A percentile compares a stretch with the other conserved stretches of the same genome.
These are phyloP conservation scores for Nothobranchius furzeri DNA, from an alignment of 2,113 vertebrate genomes.

Conservation along the genomic window DNA sequence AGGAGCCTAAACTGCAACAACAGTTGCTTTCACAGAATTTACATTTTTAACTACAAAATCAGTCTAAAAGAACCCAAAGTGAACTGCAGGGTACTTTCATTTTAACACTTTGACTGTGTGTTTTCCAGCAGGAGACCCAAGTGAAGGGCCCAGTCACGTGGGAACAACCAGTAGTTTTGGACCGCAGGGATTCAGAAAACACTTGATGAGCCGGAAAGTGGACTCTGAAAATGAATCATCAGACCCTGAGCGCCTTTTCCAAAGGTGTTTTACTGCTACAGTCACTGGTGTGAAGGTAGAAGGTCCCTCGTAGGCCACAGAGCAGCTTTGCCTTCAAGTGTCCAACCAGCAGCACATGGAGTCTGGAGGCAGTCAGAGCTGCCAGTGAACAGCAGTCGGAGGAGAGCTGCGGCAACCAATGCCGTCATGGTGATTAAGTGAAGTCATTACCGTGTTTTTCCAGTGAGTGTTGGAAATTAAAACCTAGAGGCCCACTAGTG, in stretches of 20 bases:
- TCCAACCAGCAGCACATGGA: not conserved
- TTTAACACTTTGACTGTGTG: not conserved
- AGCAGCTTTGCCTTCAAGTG: not conserved
- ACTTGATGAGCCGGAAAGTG: constrained; percentile 75
- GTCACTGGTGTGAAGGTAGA: constrained; percentile 67
- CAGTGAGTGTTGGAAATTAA: not conserved
- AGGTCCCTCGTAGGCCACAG: constrained; percentile 54
- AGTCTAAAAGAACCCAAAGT: not conserved
- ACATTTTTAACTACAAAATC: too few species aligned
- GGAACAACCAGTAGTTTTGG: constrained; percentile 26
- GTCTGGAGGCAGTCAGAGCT: not conserved
- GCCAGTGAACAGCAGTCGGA: not conserved
- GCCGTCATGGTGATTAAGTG: not conserved
- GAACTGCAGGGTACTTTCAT: not conserved
- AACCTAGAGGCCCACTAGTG: not conserved
- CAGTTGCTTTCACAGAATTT: too few species aligned
- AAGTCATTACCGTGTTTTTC: not conserved
- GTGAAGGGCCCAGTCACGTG: constrained; percentile 43
- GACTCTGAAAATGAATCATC: constrained; percentile 76
- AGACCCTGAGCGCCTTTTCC: constrained; percentile 74
- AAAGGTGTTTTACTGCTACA: constrained; percentile 79
- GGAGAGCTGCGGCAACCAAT: not conserved
- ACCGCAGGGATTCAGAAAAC: constrained; percentile 72
- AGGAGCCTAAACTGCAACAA: too few species aligned
- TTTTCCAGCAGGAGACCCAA: constrained; percentile 47